A percentile compares a stretch with the other conserved stretches of the same genome.
phyloP scores from a whole-genome alignment of 1,140 invertebrate genomes.

The honey bee (Apis mellifera) region DNA sequence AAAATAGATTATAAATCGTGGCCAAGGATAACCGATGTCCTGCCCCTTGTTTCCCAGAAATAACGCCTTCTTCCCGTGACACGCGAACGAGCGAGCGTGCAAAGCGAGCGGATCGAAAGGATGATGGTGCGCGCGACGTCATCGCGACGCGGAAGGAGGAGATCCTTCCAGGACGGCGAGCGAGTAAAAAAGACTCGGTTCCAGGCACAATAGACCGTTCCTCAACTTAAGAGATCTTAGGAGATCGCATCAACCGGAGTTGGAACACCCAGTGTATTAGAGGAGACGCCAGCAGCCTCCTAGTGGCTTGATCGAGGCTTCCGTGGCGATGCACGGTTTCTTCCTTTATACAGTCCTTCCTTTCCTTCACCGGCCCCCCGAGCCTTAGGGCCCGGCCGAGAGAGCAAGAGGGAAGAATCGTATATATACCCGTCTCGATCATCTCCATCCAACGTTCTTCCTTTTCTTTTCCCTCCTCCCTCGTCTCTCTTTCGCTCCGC shows the following conservation, averaged over 20 bases:
- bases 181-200: constrained; percentile 47
- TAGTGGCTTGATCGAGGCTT: constrained; percentile 64
- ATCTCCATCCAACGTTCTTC: background rate
- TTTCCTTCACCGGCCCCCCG: constrained; percentile 58
- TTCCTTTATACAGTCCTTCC: constrained; percentile 67
- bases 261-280: constrained; percentile 60
- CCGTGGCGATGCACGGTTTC: constrained; percentile 65
- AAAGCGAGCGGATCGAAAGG: background rate
- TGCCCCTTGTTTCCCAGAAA: too few species aligned
- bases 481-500: background rate
- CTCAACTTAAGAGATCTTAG: constrained; percentile 45
- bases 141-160: constrained; percentile 1
- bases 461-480: constrained; percentile 6
- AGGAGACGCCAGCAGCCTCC: constrained; percentile 57
- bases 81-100: background rate
- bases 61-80: background rate
- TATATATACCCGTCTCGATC: background rate
- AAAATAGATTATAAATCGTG: background rate
- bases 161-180: constrained; percentile 40
- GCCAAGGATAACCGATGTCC: background rate
- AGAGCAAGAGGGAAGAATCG: constrained; percentile 1
- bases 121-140: constrained; percentile 6
- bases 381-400: constrained; percentile 53
- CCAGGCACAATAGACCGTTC: constrained; percentile 54
- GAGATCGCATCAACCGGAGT: constrained; percentile 41